Evolutionary conservation across 53 echinoderm and acorn worm genomes (phyloP), one percentile per base, ranked within the genome.

Genomic region (Hippasteria phrygiana): DNA sequence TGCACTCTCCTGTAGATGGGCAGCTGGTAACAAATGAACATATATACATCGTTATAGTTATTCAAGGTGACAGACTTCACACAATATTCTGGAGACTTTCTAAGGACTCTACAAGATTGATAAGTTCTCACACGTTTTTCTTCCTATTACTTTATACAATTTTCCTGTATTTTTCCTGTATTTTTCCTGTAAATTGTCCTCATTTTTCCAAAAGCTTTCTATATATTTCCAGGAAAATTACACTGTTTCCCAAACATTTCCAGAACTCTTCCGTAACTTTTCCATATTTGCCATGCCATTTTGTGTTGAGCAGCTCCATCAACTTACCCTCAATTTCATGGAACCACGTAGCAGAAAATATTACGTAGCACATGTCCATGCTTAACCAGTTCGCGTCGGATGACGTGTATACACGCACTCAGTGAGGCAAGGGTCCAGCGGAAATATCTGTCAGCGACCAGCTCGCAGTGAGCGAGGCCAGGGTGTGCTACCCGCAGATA

Each of bases 1-100:
- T 18, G 90, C 81, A 85, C 85, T 85, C 53, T 85, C 47, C 67
- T 85, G 85, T 73, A 81, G 59, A 40, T 82, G 82, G 18, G 36
- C 6, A 9, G 90, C 90, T 90, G 80, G 24, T 22, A 20, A 40
- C 31, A 75, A 37, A 73, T 18, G 24, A 26, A 55, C 36, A 56
- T 50, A 83, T 20, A 39, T 22, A 75, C 7, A 50, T 48, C 0
- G 46, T 9, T 36, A 78, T 22, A 56, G 13, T 10, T 20, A 78
- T 9, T 1, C 18, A 75, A 74, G 33, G 29, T 29, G 22, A 16
- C 51, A 75, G 32, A 18, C 32, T 39, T 71, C 11, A 59, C 16
- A 59, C 20, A 14, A 51, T 51, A 20, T 51, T 51, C 20, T 9
- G 26, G 7, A 59, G 4, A 17, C 20, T 59, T 20, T 20, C 26